Base-by-base conservation (phyloP, 92 coral and sea anemone species). In the Isaurus tuberculatus region DNA sequence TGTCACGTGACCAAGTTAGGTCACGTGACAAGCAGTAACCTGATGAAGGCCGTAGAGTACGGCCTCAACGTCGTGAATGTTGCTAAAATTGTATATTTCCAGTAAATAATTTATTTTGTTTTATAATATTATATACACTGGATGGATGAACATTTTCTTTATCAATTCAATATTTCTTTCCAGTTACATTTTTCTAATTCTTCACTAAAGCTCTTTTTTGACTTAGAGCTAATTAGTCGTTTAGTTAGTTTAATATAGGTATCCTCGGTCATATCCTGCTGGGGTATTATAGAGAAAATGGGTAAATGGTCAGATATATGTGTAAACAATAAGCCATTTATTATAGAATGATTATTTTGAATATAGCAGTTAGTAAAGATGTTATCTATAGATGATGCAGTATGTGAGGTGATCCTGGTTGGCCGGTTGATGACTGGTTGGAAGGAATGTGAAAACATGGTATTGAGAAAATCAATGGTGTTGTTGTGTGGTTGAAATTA, bases 321-420 rank as follows among this genome's bases (percentile, higher is more conserved):
- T 66, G 72, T 66, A 66, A 66, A 66, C 43, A 66, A 66, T 66
- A 66, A 66, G 42, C 72, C 44, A 66, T 61, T 61, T 23, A 61
- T n/a, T n/a, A 61, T 2, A 20, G 67, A 61, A n/a, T 66, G 40
- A 66, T 66, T 29, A 66, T 66, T 66, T 66, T 28, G 36, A 66
- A n/a, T 66, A 66, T 28, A 66, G 72, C 72, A 66, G 72, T 66
- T 66, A 31, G 44, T 65, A 65, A 30, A 30, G 40, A 30, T 65
- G n/a, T 65, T 65, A 30, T 28, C 70, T 28, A 65, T 65, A 30
- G 37, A 65, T 65, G 19, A 19, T 20, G 25, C 72, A 14, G 72
- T 66, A 30, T 64, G 70, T 64, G 34, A 29, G 17, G 70, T 64
- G 16, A 64, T 64, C 37, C 70, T 64, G 8, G 70, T 64, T 26